Base-by-base conservation (phyloP, 2,113 vertebrate genomes). In the Rhea americana region DNA sequence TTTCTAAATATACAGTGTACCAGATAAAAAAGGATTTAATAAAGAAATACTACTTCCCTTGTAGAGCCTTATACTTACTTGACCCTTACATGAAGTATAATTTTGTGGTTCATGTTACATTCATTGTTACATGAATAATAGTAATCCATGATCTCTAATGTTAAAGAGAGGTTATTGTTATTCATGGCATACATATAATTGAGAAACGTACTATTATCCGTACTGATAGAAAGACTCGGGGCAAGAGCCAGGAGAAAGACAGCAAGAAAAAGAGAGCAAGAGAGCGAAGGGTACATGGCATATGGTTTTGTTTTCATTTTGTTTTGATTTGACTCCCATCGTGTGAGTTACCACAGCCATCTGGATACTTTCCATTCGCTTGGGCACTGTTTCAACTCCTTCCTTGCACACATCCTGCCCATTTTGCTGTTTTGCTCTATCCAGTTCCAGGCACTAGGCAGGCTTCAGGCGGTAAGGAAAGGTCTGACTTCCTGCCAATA, bases 281-380 rank as follows among this genome's bases (percentile, higher is more conserved):
- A 82, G 68, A 93, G 62, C 4, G 32, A 85, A 89, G 83, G 81
- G 84, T 91, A 89, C 67, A 5, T 63, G 81, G 88, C 94, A 96
- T 96, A 95, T 96, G 95, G 89, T 94, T 96, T 86, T 96, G 88
- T 96, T 96, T 96, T 95, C 95, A 21, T 94, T 94, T 96, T 95
- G 95, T 91, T 96, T 96, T 91, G 85, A 73, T 94, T 95, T 96
- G 86, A 96, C 85, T 96, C 91, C 74, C 73, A 74, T 95, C 50
- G 19, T 93, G 88, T 90, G 75, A 95, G 93, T 87, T 95, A 87
- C 90, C 93, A 76, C 74, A 94, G 91, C 94, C 96, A 96, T 94
- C 96, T 96, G 94, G 94, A 95, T 91, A 53, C 90, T 87, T 96
- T 70, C 92, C 90, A 84, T 94, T 91, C 58, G 66, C 80, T 95